Base-by-base conservation (phyloP, 1,140 invertebrate species). In the Heliconius nattereri region DNA sequence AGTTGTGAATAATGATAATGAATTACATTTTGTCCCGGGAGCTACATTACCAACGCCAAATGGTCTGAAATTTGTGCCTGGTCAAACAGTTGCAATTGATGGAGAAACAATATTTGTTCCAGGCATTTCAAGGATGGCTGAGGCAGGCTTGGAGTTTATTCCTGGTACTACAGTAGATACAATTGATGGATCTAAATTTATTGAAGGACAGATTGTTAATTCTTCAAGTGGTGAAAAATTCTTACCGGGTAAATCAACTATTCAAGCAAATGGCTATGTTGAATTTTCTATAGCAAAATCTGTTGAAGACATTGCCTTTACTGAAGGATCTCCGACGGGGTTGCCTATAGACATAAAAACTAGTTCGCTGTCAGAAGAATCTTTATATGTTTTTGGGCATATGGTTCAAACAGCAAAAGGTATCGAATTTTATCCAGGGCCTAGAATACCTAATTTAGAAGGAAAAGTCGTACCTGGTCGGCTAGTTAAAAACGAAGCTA, bases 351-450 rank as follows among this genome's bases (percentile, higher is more conserved):
- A 96, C 86, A 95, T 95, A n/a, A 96, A 95, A 85, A 95, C 95
- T 0, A 95, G 94, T 52, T 95, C 94, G 45, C 86, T 95, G 74
- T 90, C 91, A 2, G 92, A 95, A 78, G 95, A 95, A 80, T 94
- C 94, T 35, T 90, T 95, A 9, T 95, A 96, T 83, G 95, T 96
- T 2, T 97, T 96, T 85, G 96, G 96, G 16, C 95, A 97, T 85
- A 96, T 97, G 95, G 93, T 97, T 0, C 96, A 97, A 88, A 96
- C 96, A 1, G 90, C 95, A 16, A 95, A 96, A 79, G 96, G 96
- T 2, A 95, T 97, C 9, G 96, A 97, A 89, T 97, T 97, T 87
- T 96, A 96, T 80, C 96, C 96, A 1, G 96, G 96, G n/a, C 90
- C 90, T 35, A 90, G 84, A 79, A 82, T 89, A 75, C 94, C 94